Evolutionary conservation across 2,888 invertebrate species (phyloP).

Genomic region (Thysanoteuthis rhombus): DNA sequence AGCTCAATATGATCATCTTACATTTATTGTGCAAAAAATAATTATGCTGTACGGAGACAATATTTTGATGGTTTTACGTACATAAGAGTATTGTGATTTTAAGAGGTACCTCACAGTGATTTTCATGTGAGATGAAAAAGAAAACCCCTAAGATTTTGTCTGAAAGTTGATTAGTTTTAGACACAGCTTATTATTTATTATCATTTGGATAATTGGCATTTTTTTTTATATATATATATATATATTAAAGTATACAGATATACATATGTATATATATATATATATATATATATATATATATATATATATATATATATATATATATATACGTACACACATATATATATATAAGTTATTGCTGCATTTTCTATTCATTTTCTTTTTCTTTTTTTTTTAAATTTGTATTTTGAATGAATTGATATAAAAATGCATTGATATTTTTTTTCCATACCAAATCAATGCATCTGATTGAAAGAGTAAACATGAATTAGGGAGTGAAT

Average conservation of each 20-base stretch:
- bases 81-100: not conserved
- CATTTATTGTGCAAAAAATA: not conserved
- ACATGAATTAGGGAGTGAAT: not conserved
- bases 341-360: not conserved
- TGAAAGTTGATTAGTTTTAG: not conserved
- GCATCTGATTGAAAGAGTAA: not conserved
- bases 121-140: not conserved
- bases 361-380: not conserved
- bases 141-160: not conserved
- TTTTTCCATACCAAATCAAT: not conserved
- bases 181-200: not conserved
- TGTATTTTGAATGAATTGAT: not conserved
- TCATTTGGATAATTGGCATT: not conserved
- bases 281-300: slow-evolving; percentile 23
- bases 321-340: not conserved
- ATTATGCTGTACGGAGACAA: not conserved
- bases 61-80: not conserved
- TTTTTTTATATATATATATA: not conserved
- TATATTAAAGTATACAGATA: not conserved
- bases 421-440: not conserved
- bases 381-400: not conserved
- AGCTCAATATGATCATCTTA: slow-evolving; percentile 25
- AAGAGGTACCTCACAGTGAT: not conserved
- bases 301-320: not conserved
- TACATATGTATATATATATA: not conserved